Evolutionary conservation across 2,797 vertebrate species (phyloP), one percentile per base, ranked within the genome.

Genomic region (Pteronotus mesoamericanus): DNA sequence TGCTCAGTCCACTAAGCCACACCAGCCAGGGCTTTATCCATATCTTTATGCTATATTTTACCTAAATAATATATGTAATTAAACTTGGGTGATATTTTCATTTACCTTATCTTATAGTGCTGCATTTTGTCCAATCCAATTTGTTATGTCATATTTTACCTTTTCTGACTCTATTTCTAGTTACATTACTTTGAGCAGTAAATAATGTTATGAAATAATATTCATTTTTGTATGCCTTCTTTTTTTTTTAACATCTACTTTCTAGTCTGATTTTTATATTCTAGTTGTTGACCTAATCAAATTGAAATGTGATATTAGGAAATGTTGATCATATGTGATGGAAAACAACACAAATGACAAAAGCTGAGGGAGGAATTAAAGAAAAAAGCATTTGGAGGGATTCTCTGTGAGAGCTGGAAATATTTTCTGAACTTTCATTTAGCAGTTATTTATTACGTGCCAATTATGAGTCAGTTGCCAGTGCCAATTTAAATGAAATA

Each of bases 211-310:
- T 80, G 95, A 88, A 95, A 75, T 96, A 80, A 66, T 80, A 9
- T 75, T 86, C n/a, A 69, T 37, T 89, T 94, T 94, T 26, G 3
- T 86, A 0, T 86, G 7, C 46, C 10, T 75, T 46, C 18, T 72
- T 71, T 72, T 88, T n/a, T n/a, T 80, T 95, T 80, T 39, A 90
- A 66, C 29, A 10, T 79, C 44, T 88, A 11, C 5, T 37, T 89
- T 89, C 12, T 79, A 94, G 78, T 90, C 86, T 93, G 44, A 92
- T 91, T 95, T 74, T 94, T 92, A 74, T 97, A 89, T 90, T 94
- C 46, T 93, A 9, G 10, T 78, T 96, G 29, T 94, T 89, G 42
- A 80, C 74, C 53, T 92, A 78, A 82, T 94, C 53, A 95, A 66
- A 88, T 51, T 86, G 68, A 96, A 91, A 34, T 10, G 15, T 61